Percentiles rank a stretch among this genome's conserved stretches.
phyloP scores from a whole-genome alignment of 2,888 invertebrate species.

The Agonopterix heracliana region DNA sequence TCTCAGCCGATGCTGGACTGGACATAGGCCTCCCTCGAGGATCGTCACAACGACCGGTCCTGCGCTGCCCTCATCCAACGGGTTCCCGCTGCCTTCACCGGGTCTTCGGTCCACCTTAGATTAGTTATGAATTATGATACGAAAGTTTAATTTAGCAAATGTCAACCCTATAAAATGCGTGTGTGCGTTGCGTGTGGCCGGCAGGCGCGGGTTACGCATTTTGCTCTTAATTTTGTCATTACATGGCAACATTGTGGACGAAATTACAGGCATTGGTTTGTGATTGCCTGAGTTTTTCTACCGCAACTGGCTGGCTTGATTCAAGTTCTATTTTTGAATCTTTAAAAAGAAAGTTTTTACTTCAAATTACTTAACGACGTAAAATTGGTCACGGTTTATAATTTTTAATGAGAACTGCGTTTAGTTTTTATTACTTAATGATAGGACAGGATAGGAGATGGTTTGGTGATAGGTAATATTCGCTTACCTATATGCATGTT shows the following conservation, averaged over 20 bases:
- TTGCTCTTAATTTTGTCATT: slow-evolving; percentile 58
- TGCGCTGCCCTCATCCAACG: too few species aligned
- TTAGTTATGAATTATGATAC: too few species aligned
- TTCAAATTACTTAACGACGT: slow-evolving; percentile 8
- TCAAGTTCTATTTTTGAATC: slow-evolving; percentile 3
- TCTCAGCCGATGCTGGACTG: too few species aligned
- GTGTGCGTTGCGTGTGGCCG: slow-evolving; percentile 17
- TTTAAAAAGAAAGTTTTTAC: slow-evolving; percentile 4
- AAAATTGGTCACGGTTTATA: slow-evolving; percentile 3
- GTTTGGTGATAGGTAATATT: too few species aligned
- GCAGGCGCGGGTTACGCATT: slow-evolving; percentile 32
- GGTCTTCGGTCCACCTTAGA: too few species aligned
- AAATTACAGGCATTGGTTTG: slow-evolving; percentile 34
- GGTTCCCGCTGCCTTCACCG: too few species aligned
- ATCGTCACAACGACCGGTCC: too few species aligned
- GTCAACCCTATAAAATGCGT: slow-evolving; percentile 7
- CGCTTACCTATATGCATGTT: too few species aligned
- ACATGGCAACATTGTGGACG: slow-evolving; percentile 38
- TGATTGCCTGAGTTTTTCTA: slow-evolving; percentile 18
- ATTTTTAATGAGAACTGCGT: neutral
- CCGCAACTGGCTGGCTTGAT: neutral
- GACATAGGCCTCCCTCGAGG: too few species aligned
- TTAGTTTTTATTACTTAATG: neutral
- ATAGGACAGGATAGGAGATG: neutral
- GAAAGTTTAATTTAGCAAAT: too few species aligned